Evolutionary conservation across 2,797 vertebrate species (phyloP).

Genomic region (Channa striata): DNA sequence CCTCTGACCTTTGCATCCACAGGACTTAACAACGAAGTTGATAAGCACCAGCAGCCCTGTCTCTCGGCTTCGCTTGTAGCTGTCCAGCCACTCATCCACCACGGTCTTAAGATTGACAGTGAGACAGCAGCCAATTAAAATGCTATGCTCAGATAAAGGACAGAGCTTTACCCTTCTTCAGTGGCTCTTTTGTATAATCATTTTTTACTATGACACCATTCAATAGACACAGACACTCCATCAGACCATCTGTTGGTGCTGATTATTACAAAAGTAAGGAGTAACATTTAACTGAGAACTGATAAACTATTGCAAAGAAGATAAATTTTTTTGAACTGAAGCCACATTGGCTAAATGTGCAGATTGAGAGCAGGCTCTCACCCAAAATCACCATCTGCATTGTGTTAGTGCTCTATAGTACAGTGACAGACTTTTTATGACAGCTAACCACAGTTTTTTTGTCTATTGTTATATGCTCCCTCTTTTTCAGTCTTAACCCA

Average conservation of each 20-base stretch:
- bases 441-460: constrained; percentile 31
- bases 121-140: constrained; percentile 62
- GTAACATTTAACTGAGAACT: neutral
- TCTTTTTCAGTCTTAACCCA: constrained; percentile 40
- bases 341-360: constrained; percentile 22
- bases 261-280: neutral
- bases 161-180: constrained; percentile 24
- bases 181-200: constrained; percentile 41
- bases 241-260: constrained; percentile 32
- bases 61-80: constrained; percentile 86
- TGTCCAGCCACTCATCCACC: constrained; percentile 93
- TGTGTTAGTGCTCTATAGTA: constrained; percentile 39
- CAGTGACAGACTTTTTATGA: constrained; percentile 47
- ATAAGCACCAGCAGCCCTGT: constrained; percentile 87
- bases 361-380: constrained; percentile 13
- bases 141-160: constrained; percentile 27
- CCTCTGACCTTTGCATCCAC: constrained; percentile 91
- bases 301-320: constrained; percentile 10
- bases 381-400: constrained; percentile 30
- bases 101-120: constrained; percentile 81
- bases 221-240: constrained; percentile 22
- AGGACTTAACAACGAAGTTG: constrained; percentile 90
- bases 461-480: constrained; percentile 33
- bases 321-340: constrained; percentile 12
- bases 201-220: constrained; percentile 22